phyloP scores from a whole-genome alignment of 2,113 vertebrate genomes.

The Odontophorus gujanensis region DNA sequence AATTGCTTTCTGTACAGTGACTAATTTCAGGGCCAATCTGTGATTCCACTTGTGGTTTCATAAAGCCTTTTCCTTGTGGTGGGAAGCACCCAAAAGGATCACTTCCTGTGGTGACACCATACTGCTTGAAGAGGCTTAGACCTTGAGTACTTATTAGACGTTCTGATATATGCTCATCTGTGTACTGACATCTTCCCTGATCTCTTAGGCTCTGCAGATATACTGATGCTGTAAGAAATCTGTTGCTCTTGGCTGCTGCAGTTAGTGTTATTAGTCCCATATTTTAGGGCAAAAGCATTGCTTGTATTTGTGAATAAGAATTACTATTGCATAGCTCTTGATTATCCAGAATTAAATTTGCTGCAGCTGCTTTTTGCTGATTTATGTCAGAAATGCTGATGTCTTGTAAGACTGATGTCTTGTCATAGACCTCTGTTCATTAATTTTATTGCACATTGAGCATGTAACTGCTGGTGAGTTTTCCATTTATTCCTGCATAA shows the following conservation, averaged over 20 bases:
- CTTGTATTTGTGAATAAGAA: not conserved
- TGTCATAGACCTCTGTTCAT: not conserved
- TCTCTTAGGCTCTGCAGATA: not conserved
- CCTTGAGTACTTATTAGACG: not conserved
- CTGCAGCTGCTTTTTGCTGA: not conserved
- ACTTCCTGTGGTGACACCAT: not conserved
- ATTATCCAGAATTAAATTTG: not conserved
- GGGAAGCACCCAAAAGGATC: not conserved
- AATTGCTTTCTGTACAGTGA: not conserved
- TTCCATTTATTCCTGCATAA: not conserved
- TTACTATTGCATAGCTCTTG: not conserved
- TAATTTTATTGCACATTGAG: not conserved
- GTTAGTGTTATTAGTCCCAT: not conserved
- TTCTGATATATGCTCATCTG: not conserved
- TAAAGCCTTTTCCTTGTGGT: not conserved
- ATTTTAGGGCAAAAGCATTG: not conserved
- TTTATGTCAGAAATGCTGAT: not conserved
- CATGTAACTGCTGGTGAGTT: not conserved
- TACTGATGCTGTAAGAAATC: not conserved
- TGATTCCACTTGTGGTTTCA: not conserved
- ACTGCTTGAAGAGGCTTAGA: not conserved
- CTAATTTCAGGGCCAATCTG: not conserved
- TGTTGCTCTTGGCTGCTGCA: not conserved
- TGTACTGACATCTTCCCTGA: not conserved
- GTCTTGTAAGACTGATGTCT: not conserved